Conservation (phyloP, 1,140 invertebrate species). For the Polyergus mexicanus region DNA sequence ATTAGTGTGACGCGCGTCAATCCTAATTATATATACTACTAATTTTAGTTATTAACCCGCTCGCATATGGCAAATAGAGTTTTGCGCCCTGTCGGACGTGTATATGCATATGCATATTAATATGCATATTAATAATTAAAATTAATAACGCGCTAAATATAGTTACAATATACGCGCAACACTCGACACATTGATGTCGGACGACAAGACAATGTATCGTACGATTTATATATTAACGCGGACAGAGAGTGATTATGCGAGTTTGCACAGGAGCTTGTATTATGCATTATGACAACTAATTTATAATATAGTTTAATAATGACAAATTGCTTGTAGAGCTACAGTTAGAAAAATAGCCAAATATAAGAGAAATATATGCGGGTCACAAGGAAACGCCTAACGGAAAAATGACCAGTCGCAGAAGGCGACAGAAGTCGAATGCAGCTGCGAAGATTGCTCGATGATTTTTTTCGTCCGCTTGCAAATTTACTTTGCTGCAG, state of each 20-base stretch:
- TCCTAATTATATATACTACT: slow-evolving; percentile 41
- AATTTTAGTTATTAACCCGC: slow-evolving; percentile 51
- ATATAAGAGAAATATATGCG: neutral
- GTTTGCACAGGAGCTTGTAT: neutral
- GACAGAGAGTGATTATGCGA: slow-evolving; percentile 34
- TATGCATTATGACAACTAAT: slow-evolving; percentile 14
- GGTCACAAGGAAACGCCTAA: neutral
- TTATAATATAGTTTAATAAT: slow-evolving; percentile 25
- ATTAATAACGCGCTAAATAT: slow-evolving; percentile 53
- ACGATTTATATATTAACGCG: slow-evolving; percentile 50
- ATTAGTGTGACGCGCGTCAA: slow-evolving; percentile 35
- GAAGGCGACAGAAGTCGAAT: neutral
- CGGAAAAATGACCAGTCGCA: slow-evolving; percentile 39
- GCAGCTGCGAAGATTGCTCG: neutral
- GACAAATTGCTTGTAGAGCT: neutral
- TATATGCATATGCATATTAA: slow-evolving; percentile 11
- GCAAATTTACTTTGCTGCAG: neutral
- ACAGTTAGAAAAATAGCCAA: neutral
- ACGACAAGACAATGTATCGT: slow-evolving; percentile 33
- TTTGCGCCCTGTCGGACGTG: slow-evolving; percentile 15
- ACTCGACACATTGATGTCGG: slow-evolving; percentile 18
- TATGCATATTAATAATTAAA: slow-evolving; percentile 57
- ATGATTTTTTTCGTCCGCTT: neutral
- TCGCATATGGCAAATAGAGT: slow-evolving; percentile 34
- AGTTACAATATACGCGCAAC: slow-evolving; percentile 3